Evolutionary conservation across 2,888 invertebrate genomes (phyloP).

Genomic region (Chelonus formosanus): DNA sequence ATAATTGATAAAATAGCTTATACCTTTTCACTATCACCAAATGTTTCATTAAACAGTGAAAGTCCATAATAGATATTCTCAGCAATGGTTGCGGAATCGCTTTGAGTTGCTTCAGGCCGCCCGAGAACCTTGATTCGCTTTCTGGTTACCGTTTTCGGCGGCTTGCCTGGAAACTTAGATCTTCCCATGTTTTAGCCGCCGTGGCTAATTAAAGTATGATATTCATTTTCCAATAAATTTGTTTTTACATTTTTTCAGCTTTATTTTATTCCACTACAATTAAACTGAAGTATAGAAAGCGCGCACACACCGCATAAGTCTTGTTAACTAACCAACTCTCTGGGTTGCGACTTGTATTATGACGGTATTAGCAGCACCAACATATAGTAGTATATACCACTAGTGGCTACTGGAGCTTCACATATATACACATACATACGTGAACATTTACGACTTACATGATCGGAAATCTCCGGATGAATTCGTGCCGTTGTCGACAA

Average conservation of each 20-base stretch:
- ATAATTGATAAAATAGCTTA: neutral
- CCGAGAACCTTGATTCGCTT: constrained; percentile 84
- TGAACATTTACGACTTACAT: constrained; percentile 10
- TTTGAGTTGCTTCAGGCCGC: constrained; percentile 67
- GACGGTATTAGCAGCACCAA: constrained; percentile 8
- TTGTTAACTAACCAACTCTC: constrained; percentile 15
- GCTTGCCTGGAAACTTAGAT: constrained; percentile 88
- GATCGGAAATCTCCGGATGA: constrained; percentile 46
- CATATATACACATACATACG: constrained; percentile 26
- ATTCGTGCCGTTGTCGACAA: constrained; percentile 45
- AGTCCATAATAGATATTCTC: constrained; percentile 66
- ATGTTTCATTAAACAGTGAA: constrained; percentile 62
- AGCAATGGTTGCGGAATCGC: constrained; percentile 66
- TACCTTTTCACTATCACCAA: constrained; percentile 64
- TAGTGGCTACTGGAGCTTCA: constrained; percentile 19
- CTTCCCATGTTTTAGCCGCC: constrained; percentile 73
- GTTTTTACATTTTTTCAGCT: constrained; percentile 52
- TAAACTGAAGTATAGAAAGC: constrained; percentile 26
- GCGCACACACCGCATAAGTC: constrained; percentile 31
- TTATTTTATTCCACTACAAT: neutral
- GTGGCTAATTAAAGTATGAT: constrained; percentile 52
- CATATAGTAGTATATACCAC: constrained; percentile 10
- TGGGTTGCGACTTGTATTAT: neutral
- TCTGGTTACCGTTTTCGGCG: constrained; percentile 85
- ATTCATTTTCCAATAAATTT: constrained; percentile 44